Evolutionary conservation across 1,140 invertebrate species (phyloP).

Genomic region (Lineus longissimus): DNA sequence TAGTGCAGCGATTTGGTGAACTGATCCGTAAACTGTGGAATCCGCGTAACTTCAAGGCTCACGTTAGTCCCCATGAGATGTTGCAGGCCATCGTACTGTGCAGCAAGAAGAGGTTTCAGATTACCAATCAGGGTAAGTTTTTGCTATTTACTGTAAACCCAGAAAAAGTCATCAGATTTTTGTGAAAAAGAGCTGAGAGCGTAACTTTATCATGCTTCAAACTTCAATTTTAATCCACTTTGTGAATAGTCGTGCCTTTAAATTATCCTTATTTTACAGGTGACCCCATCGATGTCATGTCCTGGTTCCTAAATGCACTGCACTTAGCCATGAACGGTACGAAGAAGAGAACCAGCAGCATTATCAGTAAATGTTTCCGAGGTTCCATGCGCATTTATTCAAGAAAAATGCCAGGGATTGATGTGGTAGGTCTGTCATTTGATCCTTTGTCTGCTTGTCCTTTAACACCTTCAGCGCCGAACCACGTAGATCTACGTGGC

Average conservation of each 20-base stretch:
- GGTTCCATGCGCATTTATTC: slow-evolving; percentile 94
- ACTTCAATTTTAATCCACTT: no score
- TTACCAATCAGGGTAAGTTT: slow-evolving; percentile 86
- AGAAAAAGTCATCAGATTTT: background rate
- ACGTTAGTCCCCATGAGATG: slow-evolving; percentile 99
- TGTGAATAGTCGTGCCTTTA: background rate
- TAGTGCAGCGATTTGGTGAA: slow-evolving; percentile 96
- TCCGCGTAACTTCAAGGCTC: slow-evolving; percentile 97
- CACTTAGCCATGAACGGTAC: slow-evolving; percentile 68
- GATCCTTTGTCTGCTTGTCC: background rate
- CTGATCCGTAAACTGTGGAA: slow-evolving; percentile 98
- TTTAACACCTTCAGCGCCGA: background rate
- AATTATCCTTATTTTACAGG: slow-evolving; percentile 58
- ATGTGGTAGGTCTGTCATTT: slow-evolving; percentile 60
- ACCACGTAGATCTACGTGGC: no score
- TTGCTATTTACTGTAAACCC: background rate
- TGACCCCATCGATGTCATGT: slow-evolving; percentile 94
- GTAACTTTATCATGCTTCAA: no score
- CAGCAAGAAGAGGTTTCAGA: slow-evolving; percentile 97
- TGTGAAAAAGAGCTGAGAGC: no score
- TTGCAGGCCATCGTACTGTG: slow-evolving; percentile 97
- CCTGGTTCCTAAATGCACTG: slow-evolving; percentile 92
- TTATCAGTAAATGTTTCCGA: slow-evolving; percentile 92
- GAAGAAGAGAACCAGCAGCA: slow-evolving; percentile 56
- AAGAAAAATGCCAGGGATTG: slow-evolving; percentile 88